phyloP scores from a whole-genome alignment of 2,113 vertebrate species.

The Puntigrus tetrazona region DNA sequence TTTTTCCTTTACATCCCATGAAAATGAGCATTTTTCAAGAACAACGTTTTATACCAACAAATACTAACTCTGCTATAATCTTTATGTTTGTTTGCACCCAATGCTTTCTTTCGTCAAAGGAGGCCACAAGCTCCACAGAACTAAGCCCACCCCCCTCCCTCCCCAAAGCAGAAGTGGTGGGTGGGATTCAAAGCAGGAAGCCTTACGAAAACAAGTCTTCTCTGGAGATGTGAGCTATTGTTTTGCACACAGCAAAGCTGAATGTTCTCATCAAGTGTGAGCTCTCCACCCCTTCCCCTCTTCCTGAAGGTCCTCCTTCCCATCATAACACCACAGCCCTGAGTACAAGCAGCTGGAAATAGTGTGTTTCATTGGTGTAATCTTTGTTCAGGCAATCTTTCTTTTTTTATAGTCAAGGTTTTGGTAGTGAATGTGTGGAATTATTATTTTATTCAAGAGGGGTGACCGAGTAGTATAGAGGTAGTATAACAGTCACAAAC shows the following conservation, averaged over 20 bases:
- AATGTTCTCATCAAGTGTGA: slow-evolving; percentile 48
- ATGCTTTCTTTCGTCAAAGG: slow-evolving; percentile 32
- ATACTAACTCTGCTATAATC: background rate
- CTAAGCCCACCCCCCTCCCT: background rate
- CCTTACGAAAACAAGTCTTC: slow-evolving; percentile 37
- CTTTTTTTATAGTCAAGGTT: background rate
- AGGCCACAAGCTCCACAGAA: slow-evolving; percentile 24
- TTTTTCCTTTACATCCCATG: background rate
- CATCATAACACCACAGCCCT: slow-evolving; percentile 17
- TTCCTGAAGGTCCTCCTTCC: slow-evolving; percentile 35
- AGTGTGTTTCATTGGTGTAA: background rate
- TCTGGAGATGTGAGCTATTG: slow-evolving; percentile 53
- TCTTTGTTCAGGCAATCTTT: background rate
- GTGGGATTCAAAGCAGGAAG: slow-evolving; percentile 56
- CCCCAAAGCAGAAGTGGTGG: slow-evolving; percentile 27
- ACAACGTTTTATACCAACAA: slow-evolving; percentile 1
- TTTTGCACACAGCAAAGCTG: slow-evolving; percentile 36
- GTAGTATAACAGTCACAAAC: background rate
- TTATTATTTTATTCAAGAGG: background rate
- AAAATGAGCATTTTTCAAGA: background rate
- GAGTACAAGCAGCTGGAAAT: slow-evolving; percentile 14
- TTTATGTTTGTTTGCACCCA: background rate
- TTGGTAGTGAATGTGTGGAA: background rate
- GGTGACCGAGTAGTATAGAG: background rate
- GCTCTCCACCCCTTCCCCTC: slow-evolving; percentile 43